Evolutionary conservation across 1,140 invertebrate species (phyloP).

Genomic region (Penaeus chinensis): DNA sequence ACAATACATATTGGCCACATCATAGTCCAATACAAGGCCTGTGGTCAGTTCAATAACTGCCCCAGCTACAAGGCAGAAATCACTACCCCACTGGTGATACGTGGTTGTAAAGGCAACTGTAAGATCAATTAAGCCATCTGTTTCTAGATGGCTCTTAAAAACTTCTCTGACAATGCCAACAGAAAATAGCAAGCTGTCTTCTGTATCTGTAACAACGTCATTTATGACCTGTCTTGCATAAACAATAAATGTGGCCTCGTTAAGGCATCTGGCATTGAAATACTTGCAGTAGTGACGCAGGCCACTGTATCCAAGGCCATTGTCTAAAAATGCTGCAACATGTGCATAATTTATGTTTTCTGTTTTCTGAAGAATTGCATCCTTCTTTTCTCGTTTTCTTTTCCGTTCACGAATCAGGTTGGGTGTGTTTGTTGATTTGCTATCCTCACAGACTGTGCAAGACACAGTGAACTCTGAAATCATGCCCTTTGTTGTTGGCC

Average conservation of each 20-base stretch:
- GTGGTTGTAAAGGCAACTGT: conserved; percentile 63
- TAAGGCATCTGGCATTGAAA: conserved; percentile 62
- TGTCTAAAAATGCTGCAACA: conserved; percentile 62
- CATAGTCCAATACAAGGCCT: conserved; percentile 62
- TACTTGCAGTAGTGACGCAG: conserved; percentile 63
- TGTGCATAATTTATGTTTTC: conserved; percentile 64
- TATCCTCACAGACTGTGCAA: conserved; percentile 59
- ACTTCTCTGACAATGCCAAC: conserved; percentile 61
- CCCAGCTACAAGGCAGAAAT: conserved; percentile 63
- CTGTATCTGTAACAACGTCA: conserved; percentile 62
- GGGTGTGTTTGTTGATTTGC: conserved; percentile 62
- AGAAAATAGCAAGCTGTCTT: conserved; percentile 58
- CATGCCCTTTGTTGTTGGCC: conserved; percentile 63
- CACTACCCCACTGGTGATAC: conserved; percentile 64
- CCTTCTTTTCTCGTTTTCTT: conserved; percentile 58
- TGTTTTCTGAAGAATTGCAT: conserved; percentile 57
- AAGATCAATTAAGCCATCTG: conserved; percentile 58
- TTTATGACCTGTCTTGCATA: conserved; percentile 62
- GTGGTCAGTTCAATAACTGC: conserved; percentile 63
- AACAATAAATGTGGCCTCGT: conserved; percentile 63
- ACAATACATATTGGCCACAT: conserved; percentile 64
- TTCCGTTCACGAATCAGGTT: conserved; percentile 61
- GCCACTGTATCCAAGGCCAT: conserved; percentile 63
- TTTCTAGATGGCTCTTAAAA: conserved; percentile 57
- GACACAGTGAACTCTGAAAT: conserved; percentile 63